phyloP scores from a whole-genome alignment of 92 coral and sea anemone genomes.

The Bergia sp. region DNA sequence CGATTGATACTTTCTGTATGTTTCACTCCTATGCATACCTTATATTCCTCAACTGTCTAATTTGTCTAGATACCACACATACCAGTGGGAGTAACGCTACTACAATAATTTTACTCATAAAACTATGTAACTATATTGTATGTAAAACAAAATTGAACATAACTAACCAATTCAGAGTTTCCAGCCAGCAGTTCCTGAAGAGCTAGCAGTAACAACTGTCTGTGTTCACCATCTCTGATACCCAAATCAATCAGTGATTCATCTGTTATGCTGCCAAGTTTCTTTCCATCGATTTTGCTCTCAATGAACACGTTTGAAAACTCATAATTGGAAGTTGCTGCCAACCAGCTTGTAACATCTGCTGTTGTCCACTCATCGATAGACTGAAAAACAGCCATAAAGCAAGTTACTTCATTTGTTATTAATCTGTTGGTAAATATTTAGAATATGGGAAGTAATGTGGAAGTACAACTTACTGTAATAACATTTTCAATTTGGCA shows the following conservation, averaged over 20 bases:
- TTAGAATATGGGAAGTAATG: no score
- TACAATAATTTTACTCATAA: no score
- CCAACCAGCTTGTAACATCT: conserved; percentile 89
- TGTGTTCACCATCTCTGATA: conserved; percentile 69
- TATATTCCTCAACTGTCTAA: no score
- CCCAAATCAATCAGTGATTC: conserved; percentile 64
- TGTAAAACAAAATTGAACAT: neutral
- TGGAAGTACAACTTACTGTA: no score
- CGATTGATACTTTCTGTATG: no score
- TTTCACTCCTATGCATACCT: no score
- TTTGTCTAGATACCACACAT: no score
- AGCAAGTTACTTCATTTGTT: neutral
- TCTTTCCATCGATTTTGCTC: conserved; percentile 61
- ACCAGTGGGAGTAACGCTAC: no score
- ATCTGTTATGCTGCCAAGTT: conserved; percentile 59
- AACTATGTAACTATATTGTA: no score
- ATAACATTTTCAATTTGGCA: no score
- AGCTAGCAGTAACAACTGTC: conserved; percentile 72
- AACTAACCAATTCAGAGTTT: conserved; percentile 76
- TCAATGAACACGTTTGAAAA: conserved; percentile 84
- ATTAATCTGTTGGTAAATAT: no score
- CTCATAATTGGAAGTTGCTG: conserved; percentile 71
- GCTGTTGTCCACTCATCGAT: conserved; percentile 78
- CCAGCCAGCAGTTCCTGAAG: conserved; percentile 78
- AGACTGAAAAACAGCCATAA: conserved; percentile 54